Evolutionary conservation across 37 sponge, comb jelly and placozoan genomes (phyloP).

Genomic region (Crambe crambe): DNA sequence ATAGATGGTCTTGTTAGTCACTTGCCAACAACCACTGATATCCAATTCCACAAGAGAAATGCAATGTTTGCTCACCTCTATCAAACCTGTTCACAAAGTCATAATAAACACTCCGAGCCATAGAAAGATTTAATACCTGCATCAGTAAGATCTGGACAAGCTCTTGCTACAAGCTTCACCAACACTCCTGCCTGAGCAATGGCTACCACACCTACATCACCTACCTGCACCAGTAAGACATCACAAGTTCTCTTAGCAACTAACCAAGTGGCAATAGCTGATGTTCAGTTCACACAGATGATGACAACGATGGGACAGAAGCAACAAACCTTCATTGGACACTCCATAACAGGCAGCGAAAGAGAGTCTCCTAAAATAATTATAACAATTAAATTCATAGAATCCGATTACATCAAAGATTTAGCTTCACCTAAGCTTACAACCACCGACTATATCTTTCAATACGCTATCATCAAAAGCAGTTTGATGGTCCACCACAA

Average conservation of each 20-base stretch:
- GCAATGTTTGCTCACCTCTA: conserved; percentile 21
- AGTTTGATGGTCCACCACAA: conserved; percentile 38
- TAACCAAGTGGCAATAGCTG: conserved; percentile 66
- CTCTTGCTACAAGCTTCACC: conserved; percentile 39
- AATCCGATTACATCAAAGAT: not conserved
- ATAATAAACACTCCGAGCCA: not conserved
- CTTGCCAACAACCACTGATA: conserved; percentile 51
- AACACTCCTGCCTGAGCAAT: conserved; percentile 15
- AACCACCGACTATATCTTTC: conserved; percentile 14
- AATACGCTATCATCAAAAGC: conserved; percentile 30
- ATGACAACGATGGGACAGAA: conserved; percentile 32
- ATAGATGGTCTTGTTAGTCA: conserved; percentile 38
- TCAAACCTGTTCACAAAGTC: conserved; percentile 29
- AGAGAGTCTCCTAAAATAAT: conserved; percentile 38
- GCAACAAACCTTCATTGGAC: conserved; percentile 34
- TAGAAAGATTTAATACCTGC: conserved; percentile 14
- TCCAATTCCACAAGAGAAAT: conserved; percentile 41
- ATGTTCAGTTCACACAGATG: conserved; percentile 41
- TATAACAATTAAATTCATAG: not conserved
- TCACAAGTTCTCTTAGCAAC: not conserved
- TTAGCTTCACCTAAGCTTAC: conserved; percentile 32
- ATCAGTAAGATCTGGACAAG: conserved; percentile 41
- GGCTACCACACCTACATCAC: conserved; percentile 41
- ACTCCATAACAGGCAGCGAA: conserved; percentile 53
- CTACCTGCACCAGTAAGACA: conserved; percentile 29